Evolutionary conservation across 2,113 vertebrate genomes (phyloP).

Genomic region (Protomyctophum bolini): DNA sequence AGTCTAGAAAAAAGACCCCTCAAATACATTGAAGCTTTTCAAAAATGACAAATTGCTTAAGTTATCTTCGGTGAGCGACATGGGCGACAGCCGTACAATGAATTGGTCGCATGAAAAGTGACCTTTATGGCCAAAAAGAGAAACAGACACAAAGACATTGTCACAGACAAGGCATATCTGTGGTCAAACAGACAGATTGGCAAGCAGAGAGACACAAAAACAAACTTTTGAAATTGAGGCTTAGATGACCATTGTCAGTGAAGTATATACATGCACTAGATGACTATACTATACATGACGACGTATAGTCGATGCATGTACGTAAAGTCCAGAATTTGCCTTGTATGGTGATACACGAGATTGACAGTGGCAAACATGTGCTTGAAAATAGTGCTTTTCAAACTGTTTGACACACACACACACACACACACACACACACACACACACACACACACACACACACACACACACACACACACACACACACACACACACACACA

Average conservation of each 20-base stretch:
- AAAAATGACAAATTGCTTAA: too few species aligned
- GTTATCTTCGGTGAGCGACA: too few species aligned
- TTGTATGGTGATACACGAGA: too few species aligned
- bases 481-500: not conserved
- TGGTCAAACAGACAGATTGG: not conserved
- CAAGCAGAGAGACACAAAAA: not conserved
- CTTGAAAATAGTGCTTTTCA: too few species aligned
- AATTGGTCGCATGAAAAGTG: not conserved
- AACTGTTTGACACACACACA: not conserved
- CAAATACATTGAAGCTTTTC: too few species aligned
- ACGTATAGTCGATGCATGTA: too few species aligned
- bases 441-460: not conserved
- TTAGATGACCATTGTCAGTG: too few species aligned
- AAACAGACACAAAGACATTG: not conserved
- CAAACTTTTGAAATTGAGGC: not conserved
- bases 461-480: slow-evolving; percentile 3
- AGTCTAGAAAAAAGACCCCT: not conserved
- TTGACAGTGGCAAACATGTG: too few species aligned
- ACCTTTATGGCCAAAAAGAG: not conserved
- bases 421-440: not conserved
- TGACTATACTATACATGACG: too few species aligned
- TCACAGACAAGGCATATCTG: not conserved
- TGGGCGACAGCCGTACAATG: too few species aligned
- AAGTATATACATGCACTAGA: too few species aligned
- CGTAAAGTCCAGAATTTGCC: too few species aligned